Conservation (phyloP, 2,888 invertebrate genomes). For the Plagiodera versicolora region DNA sequence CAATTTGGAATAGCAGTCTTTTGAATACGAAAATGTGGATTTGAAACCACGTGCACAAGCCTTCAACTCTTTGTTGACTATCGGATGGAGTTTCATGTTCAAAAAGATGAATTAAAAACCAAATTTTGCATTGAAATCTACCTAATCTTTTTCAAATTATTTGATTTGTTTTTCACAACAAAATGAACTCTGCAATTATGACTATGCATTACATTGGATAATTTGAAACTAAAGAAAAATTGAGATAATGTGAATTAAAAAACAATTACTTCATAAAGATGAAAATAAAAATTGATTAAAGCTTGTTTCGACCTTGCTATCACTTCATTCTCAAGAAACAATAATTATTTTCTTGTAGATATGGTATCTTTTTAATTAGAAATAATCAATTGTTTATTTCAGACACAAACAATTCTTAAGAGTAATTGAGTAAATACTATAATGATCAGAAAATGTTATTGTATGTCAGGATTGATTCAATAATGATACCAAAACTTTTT, state of each 20-base stretch:
- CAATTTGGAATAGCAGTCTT: not conserved
- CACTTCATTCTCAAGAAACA: not conserved
- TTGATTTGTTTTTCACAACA: no score
- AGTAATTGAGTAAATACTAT: not conserved
- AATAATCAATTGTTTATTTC: slow-evolving; percentile 9
- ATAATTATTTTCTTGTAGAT: slow-evolving; percentile 7
- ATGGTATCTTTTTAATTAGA: slow-evolving; percentile 18
- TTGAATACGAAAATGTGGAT: not conserved
- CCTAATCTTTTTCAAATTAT: no score
- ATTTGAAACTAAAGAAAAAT: not conserved
- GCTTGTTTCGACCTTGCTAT: not conserved
- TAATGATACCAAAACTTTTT: not conserved
- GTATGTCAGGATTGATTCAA: not conserved
- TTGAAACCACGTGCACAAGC: not conserved
- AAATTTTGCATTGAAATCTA: no score
- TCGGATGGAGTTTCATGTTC: no score
- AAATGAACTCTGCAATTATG: no score
- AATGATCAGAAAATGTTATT: not conserved
- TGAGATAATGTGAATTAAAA: not conserved
- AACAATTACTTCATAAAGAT: not conserved
- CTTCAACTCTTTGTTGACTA: no score
- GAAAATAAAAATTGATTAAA: not conserved
- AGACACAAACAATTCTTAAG: not conserved
- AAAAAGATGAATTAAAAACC: no score
- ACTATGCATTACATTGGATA: not conserved